Base-by-base conservation (phyloP, 2,888 invertebrate species). In the Aromia moschata region DNA sequence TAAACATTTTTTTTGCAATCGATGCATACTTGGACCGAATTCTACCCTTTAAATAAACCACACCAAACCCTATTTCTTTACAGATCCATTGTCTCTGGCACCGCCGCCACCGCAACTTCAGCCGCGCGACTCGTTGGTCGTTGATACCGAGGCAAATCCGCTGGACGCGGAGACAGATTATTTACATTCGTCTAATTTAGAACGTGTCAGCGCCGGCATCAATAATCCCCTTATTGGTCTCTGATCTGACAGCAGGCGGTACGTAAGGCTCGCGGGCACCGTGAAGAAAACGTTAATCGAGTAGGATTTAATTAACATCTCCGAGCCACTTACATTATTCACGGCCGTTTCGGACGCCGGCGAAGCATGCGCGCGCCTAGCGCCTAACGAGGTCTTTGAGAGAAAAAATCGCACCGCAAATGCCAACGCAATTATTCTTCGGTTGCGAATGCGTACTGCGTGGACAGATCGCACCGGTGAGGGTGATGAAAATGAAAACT, bases 161-260 rank as follows among this genome's bases (percentile, higher is more conserved):
- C 31, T 31, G 31, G 31, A 31, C 31, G 16, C 12, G 14, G 15
- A 4, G 31, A 31, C 31, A 31, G 31, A 56, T 33, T 25, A 43
- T 51, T 54, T 44, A 25, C 41, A 61, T 60, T 46, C 36, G 57
- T 60, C 58, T 52, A 57, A 59, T 60, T 59, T 60, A 52, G 46
- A 52, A 56, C 51, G 52, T 60, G 65, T 53, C 60, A 54, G 51
- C 56, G 31, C 41, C 30, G 40, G 45, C 60, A 59, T 62, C 60
- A 60, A 65, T 65, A 56, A 56, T 43, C 47, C 43, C 60, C 52
- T 51, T 51, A 60, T 55, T 51, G 53, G 55, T 53, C 49, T 64
- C 44, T 58, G 60, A 60, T 58, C 52, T 58, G 64, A 58, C 58
- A 44, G 56, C 58, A 41, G 54, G 49, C 56, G 58, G 53, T 59